Evolutionary conservation across 2,888 invertebrate species (phyloP).

Genomic region (Tenthredo scrophulariae): DNA sequence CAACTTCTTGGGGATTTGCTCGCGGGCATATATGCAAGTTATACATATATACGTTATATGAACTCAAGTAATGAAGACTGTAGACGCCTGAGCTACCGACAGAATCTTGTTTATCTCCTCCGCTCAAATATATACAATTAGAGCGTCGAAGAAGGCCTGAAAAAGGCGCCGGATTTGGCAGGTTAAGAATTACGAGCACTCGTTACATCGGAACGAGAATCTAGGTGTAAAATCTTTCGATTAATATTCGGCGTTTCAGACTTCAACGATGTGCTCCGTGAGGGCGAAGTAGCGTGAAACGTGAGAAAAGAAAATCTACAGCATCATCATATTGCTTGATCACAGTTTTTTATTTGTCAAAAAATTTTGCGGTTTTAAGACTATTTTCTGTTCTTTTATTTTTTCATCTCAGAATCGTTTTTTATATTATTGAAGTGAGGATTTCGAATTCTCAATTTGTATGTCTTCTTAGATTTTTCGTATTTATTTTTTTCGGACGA

Average conservation of each 20-base stretch:
- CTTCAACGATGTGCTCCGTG: not conserved
- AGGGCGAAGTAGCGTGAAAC: not conserved
- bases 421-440: not conserved
- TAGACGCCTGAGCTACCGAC: slow-evolving; percentile 63
- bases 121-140: slow-evolving; percentile 70
- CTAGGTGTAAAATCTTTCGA: slow-evolving; percentile 39
- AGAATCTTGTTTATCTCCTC: slow-evolving; percentile 69
- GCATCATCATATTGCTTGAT: not conserved
- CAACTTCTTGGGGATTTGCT: slow-evolving; percentile 27
- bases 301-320: not conserved
- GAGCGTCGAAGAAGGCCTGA: slow-evolving; percentile 65
- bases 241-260: slow-evolving; percentile 13
- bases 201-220: slow-evolving; percentile 1
- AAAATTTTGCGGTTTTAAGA: not conserved
- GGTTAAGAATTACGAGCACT: slow-evolving; percentile 43
- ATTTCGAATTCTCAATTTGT: not conserved
- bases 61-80: slow-evolving; percentile 68
- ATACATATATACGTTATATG: slow-evolving; percentile 9
- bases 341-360: not conserved
- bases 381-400: not conserved
- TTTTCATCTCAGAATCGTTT: not conserved
- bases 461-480: not conserved
- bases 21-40: slow-evolving; percentile 37
- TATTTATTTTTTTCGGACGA: not conserved
- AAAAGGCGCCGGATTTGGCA: slow-evolving; percentile 25